phyloP scores from a whole-genome alignment of 2,113 vertebrate genomes.

The Balaeniceps rex region DNA sequence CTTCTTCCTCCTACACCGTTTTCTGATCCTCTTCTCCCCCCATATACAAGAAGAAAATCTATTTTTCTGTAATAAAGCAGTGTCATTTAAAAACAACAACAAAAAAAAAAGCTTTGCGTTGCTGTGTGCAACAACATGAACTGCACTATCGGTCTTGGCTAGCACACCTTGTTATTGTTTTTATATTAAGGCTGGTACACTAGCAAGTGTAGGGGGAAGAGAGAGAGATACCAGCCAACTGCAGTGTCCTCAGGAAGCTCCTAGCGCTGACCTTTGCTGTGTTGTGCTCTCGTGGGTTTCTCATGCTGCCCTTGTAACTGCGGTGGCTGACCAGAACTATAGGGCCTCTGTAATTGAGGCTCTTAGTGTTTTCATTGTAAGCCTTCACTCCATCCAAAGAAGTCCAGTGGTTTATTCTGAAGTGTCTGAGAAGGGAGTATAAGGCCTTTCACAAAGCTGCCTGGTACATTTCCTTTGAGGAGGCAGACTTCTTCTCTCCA shows the following conservation, averaged over 20 bases:
- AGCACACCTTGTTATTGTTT: not conserved
- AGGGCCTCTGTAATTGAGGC: conserved; percentile 15
- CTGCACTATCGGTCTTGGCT: not conserved
- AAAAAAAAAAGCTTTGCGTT: not conserved
- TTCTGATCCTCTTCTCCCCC: not conserved
- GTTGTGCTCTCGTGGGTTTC: not conserved
- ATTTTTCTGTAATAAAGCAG: not conserved
- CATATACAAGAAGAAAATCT: not conserved
- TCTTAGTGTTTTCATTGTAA: conserved; percentile 26
- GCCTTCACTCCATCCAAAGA: not conserved
- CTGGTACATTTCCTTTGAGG: conserved; percentile 24
- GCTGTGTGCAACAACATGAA: not conserved
- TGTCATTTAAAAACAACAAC: not conserved
- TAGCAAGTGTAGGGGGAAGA: not conserved
- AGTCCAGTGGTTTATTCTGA: conserved; percentile 34
- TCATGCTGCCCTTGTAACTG: not conserved
- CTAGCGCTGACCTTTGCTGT: not conserved
- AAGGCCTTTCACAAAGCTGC: conserved; percentile 31
- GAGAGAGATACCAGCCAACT: not conserved
- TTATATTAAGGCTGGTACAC: not conserved
- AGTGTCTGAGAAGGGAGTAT: not conserved
- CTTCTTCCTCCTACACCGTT: not conserved
- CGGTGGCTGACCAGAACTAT: not conserved
- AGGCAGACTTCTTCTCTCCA: conserved; percentile 29
- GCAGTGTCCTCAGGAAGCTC: not conserved